Evolutionary conservation across 2,113 vertebrate genomes (phyloP).

Genomic region (Micronycteris hirsuta): DNA sequence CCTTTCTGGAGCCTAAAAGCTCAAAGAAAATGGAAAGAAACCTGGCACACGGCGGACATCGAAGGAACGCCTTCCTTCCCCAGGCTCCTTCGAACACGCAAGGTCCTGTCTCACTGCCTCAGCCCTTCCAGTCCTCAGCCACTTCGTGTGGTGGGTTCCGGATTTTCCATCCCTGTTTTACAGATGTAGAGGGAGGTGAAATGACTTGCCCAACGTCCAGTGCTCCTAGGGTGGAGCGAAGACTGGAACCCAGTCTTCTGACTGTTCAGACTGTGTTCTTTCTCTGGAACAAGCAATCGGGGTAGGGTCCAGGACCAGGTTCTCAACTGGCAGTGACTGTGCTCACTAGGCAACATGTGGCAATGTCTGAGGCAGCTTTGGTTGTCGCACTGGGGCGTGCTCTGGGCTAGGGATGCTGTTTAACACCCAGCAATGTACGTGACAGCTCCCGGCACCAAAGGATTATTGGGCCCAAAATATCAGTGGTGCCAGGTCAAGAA

Average conservation of each 20-base stretch:
- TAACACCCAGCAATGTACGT: not conserved
- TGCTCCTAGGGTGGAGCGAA: not conserved
- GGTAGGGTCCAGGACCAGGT: not conserved
- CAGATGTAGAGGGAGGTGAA: not conserved
- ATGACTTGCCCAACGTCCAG: not conserved
- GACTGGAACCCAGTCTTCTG: not conserved
- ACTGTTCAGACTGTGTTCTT: not conserved
- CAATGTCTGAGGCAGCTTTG: not conserved
- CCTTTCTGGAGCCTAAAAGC: constrained; percentile 58
- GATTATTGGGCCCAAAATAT: not conserved
- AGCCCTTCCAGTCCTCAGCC: not conserved
- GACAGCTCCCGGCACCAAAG: not conserved
- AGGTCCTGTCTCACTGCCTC: not conserved
- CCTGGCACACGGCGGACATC: constrained; percentile 10
- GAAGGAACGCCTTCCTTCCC: not conserved
- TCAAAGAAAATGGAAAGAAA: constrained; percentile 61
- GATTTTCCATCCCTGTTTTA: not conserved
- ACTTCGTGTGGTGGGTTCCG: not conserved
- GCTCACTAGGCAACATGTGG: not conserved
- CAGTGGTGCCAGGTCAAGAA: not conserved
- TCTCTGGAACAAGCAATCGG: not conserved
- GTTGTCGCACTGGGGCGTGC: not conserved
- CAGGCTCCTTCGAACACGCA: not conserved
- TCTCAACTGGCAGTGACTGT: not conserved
- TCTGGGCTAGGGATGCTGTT: not conserved